Evolutionary conservation across 2,888 invertebrate genomes (phyloP).

Genomic region (Apantesis nais): DNA sequence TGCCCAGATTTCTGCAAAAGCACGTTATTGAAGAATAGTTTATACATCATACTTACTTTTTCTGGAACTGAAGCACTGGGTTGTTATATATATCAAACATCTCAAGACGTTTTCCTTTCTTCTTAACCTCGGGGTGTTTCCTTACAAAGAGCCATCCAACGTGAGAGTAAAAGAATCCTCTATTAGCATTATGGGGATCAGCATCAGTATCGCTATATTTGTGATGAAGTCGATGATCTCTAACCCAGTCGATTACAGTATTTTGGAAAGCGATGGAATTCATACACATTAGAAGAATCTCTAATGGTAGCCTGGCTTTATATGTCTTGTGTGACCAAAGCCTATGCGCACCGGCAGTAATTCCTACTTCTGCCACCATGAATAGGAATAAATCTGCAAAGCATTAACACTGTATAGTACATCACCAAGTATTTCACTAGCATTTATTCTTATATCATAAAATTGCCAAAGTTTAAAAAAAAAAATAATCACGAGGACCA

Average conservation of each 20-base stretch:
- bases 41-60: slow-evolving; percentile 79
- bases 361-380: slow-evolving; percentile 51
- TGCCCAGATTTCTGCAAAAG: background rate
- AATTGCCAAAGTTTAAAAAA: background rate
- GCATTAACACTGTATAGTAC: background rate
- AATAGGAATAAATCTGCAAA: slow-evolving; percentile 49
- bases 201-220: slow-evolving; percentile 83
- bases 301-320: slow-evolving; percentile 59
- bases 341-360: slow-evolving; percentile 62
- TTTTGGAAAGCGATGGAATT: slow-evolving; percentile 74
- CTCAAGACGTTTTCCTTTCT: slow-evolving; percentile 89
- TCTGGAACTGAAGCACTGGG: slow-evolving; percentile 89
- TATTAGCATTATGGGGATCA: slow-evolving; percentile 89
- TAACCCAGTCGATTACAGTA: slow-evolving; percentile 84
- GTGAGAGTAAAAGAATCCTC: slow-evolving; percentile 94
- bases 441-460: background rate
- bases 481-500: too few species aligned
- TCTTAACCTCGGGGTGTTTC: slow-evolving; percentile 90
- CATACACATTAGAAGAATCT: slow-evolving; percentile 60
- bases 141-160: slow-evolving; percentile 92
- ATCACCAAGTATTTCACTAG: background rate
- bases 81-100: slow-evolving; percentile 89
- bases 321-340: slow-evolving; percentile 61
- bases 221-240: slow-evolving; percentile 89
- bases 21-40: background rate